phyloP scores from a whole-genome alignment of 2,888 invertebrate genomes.

The Machimus rusticus region DNA sequence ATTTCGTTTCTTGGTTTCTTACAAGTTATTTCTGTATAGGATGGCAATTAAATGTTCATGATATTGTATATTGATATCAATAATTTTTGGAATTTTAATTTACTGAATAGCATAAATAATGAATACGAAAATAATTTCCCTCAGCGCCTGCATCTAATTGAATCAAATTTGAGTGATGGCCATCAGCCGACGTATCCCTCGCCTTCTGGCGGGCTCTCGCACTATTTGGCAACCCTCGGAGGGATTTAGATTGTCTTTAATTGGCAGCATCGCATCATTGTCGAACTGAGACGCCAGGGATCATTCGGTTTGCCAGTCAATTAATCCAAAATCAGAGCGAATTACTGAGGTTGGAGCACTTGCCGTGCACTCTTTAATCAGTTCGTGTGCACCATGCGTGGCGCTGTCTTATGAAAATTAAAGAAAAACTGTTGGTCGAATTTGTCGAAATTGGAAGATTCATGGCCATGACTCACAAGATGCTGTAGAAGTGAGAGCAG shows the following conservation, averaged over 20 bases:
- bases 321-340: not conserved
- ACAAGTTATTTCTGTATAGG: too few relatives aligned
- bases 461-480: slow-evolving; percentile 17
- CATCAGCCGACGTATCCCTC: not conserved
- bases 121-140: not conserved
- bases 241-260: not conserved
- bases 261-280: not conserved
- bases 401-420: not conserved
- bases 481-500: not conserved
- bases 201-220: not conserved
- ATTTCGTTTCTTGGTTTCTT: too few relatives aligned
- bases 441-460: not conserved
- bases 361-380: not conserved
- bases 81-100: too few relatives aligned
- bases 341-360: not conserved
- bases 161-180: not conserved
- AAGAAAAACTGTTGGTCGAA: not conserved
- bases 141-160: not conserved
- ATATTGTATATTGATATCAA: too few relatives aligned
- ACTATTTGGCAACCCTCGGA: not conserved
- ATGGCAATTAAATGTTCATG: too few relatives aligned
- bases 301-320: slow-evolving; percentile 2
- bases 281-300: not conserved
- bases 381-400: slow-evolving; percentile 1
- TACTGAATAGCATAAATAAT: not conserved